Base-by-base conservation (phyloP, 2,113 vertebrate species). In the Oryzias curvinotus region DNA sequence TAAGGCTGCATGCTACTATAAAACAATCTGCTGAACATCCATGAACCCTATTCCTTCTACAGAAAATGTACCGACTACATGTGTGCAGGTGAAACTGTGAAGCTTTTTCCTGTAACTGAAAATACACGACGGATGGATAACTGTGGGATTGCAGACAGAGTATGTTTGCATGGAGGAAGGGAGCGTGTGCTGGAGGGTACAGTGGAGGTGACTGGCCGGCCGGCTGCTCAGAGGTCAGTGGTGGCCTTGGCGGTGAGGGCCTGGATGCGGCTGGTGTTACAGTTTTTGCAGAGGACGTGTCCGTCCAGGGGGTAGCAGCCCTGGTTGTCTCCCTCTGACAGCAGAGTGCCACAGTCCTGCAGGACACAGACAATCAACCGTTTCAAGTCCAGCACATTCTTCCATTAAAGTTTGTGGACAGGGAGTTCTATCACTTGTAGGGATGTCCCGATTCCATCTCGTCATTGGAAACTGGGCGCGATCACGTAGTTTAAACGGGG, bases 251-350 rank as follows among this genome's bases (percentile, higher is more conserved):
- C 97, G 7, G 96, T 98, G 65, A 99, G 91, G 77, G 94, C 93
- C 82, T 98, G 93, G 91, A 99, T 98, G 75, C 96, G 94, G 78
- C 87, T 86, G 18, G 92, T 94, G 90, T 98, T 99, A 93, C 97
- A 99, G 89, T 91, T 93, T 90, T 98, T 98, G 93, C 97, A 99
- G 70, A 98, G 95, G 87, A 98, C 93, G 71, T 98, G 97, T 65
- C 95, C 95, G 0, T 99, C 97, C 92, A 99, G 86, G 25, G 97
- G 97, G 88, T 99, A 99, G 88, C 97, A 99, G 87, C 96, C 97
- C 89, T 98, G 97, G 86, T 95, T 98, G 73, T 98, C 97, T 1
- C 96, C 96, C 89, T 99, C 97, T 15, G 97, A 98, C 19, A 99
- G 93, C 68, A 97, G 95, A 41, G 92, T 92, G 21, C 94, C 94